Evolutionary conservation across 2,888 invertebrate species (phyloP).

Genomic region (Schizaphis graminum): DNA sequence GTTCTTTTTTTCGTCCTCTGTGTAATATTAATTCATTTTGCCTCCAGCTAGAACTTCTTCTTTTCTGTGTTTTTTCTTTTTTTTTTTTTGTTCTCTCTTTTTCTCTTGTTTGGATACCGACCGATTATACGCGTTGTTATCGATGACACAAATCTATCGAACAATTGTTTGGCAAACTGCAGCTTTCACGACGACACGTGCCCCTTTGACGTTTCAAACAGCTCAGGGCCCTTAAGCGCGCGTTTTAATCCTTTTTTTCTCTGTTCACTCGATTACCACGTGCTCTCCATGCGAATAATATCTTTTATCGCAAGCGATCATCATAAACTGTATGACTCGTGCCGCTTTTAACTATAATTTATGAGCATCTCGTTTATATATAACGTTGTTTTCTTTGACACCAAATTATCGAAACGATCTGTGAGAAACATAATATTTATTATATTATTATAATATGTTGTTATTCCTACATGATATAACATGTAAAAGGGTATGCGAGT

Average conservation of each 20-base stretch:
- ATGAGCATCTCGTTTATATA: not conserved
- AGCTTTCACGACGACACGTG: constrained; percentile 44
- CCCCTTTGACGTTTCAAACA: constrained; percentile 33
- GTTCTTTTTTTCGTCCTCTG: not conserved
- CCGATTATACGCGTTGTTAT: not conserved
- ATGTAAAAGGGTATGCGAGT: not conserved
- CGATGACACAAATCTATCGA: not conserved
- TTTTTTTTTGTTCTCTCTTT: not conserved
- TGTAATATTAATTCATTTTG: constrained; percentile 23
- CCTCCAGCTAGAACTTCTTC: not conserved
- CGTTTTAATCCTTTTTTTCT: constrained; percentile 24
- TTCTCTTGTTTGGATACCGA: constrained; percentile 17
- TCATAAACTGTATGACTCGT: not conserved
- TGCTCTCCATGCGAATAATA: not conserved
- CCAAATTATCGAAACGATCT: not conserved
- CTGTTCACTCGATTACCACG: not conserved
- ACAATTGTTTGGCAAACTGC: constrained; percentile 36
- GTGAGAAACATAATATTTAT: not conserved
- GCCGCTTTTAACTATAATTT: not conserved
- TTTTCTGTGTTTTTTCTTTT: not conserved
- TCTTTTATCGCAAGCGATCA: not conserved
- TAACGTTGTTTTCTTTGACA: not conserved
- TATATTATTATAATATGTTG: not conserved
- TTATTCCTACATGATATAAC: not conserved
- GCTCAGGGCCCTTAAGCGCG: not conserved